Evolutionary conservation across 2,888 invertebrate species (phyloP), one percentile per base, ranked within the genome.

Genomic region (Lycia hirtaria): DNA sequence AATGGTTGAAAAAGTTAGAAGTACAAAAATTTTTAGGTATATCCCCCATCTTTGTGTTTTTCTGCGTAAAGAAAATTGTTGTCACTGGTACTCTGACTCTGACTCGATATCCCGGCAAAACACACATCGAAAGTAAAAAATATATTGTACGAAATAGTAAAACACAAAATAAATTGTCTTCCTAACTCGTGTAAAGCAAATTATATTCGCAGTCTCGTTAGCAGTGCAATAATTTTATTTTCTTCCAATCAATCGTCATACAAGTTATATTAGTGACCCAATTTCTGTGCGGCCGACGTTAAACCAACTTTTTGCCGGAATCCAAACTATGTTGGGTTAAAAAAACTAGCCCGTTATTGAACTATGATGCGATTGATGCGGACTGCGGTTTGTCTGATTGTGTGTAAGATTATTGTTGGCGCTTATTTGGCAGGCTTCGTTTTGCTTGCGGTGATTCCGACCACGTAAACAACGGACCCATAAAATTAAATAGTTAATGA

Each of bases 261-360:
- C 68, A 64, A 64, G 68, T 59, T 69, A 66, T 69, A 69, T 72
- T 71, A 67, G 65, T 78, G 77, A 78, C 81, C 80, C 68, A 76
- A 79, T 80, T 82, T 68, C 60, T 58, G 52, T 68, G 65, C 68
- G 68, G 69, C 70, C 73, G 73, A 80, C 76, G 78, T 78, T 72
- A 68, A 71, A 68, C 71, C 74, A 74, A 73, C 79, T 83, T 76
- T 81, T 80, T 80, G 75, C 77, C 69, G 68, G 68, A 76, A 68
- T 71, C 67, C 70, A 76, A 81, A 81, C 78, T 68, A 78, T 72
- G 56, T 60, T 68, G 69, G 56, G 75, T 75, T 57, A 55, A 83
- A 86, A n/a, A 85, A 85, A 85, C 73, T 57, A 52, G 69, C 67
- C 83, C 83, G 84, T 84, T 84, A 85, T 72, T 68, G 68, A 72